Conservation (phyloP, 2,888 invertebrate genomes). For the Aporophyla lueneburgensis region DNA sequence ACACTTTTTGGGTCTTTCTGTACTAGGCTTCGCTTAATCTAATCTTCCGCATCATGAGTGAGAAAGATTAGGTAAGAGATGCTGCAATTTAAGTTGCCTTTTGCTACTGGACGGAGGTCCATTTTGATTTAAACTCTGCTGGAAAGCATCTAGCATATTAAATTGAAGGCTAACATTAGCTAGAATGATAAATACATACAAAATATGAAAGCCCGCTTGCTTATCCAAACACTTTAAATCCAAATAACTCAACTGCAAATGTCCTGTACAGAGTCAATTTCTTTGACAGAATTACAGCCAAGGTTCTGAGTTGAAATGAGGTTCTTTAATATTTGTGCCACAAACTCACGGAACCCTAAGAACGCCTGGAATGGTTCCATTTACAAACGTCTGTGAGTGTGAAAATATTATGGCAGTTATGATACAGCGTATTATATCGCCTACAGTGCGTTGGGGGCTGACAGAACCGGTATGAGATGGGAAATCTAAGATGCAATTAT, state of each 20-base stretch:
- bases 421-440: constrained; percentile 63
- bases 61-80: not conserved
- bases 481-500: constrained; percentile 59
- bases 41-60: not conserved
- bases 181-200: not conserved
- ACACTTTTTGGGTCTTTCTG: not conserved
- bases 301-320: constrained; percentile 15
- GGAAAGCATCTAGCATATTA: not conserved
- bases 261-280: constrained; percentile 3
- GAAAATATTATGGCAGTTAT: constrained; percentile 83
- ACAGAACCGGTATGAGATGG: constrained; percentile 52
- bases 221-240: constrained; percentile 13
- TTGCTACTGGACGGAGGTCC: no score
- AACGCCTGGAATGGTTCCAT: constrained; percentile 40
- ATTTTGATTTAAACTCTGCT: not conserved
- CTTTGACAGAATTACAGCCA: constrained; percentile 23
- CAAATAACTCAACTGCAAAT: constrained; percentile 17
- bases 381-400: constrained; percentile 67
- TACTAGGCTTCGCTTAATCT: not conserved
- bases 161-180: constrained; percentile 1
- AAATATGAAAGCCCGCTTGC: constrained; percentile 15
- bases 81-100: no score
- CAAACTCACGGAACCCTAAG: constrained; percentile 19
- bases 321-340: constrained; percentile 9
- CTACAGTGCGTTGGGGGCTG: constrained; percentile 25